These are phyloP conservation scores for Hippolais icterina DNA, from an alignment of 2,113 vertebrate genomes.

Conservation along the genomic window DNA sequence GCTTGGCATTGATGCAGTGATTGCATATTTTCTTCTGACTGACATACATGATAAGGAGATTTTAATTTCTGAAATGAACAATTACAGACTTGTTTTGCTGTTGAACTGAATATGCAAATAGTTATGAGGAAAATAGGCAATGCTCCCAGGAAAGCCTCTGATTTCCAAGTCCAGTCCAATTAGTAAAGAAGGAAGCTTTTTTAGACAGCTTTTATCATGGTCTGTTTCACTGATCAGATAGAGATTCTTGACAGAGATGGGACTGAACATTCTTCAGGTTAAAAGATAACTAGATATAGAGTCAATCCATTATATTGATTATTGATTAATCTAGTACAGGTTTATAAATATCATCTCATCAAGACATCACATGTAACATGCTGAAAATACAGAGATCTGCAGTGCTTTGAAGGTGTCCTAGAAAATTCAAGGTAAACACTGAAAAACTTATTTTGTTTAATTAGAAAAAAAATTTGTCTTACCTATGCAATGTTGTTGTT, in stretches of 20 bases:
- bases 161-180: slow-evolving; percentile 43
- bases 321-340: neutral
- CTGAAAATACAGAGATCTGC: neutral
- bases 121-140: slow-evolving; percentile 50
- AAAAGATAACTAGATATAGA: neutral
- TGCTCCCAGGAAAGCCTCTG: slow-evolving; percentile 29
- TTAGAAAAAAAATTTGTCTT: neutral
- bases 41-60: neutral
- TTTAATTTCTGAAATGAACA: slow-evolving; percentile 34
- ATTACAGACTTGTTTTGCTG: slow-evolving; percentile 32
- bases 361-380: neutral
- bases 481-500: neutral
- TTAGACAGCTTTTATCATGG: neutral
- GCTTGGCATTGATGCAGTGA: neutral
- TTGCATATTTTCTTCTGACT: neutral
- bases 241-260: neutral
- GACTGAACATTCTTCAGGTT: neutral
- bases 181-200: slow-evolving; percentile 37
- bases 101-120: slow-evolving; percentile 49
- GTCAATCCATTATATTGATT: neutral
- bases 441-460: neutral
- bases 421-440: neutral
- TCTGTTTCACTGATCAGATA: slow-evolving; percentile 24
- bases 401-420: neutral
- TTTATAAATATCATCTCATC: neutral